A percentile compares a stretch with the other conserved stretches of the same genome.
Conservation (phyloP, 2,888 invertebrate genomes). For the Fabriciana adippe region DNA sequence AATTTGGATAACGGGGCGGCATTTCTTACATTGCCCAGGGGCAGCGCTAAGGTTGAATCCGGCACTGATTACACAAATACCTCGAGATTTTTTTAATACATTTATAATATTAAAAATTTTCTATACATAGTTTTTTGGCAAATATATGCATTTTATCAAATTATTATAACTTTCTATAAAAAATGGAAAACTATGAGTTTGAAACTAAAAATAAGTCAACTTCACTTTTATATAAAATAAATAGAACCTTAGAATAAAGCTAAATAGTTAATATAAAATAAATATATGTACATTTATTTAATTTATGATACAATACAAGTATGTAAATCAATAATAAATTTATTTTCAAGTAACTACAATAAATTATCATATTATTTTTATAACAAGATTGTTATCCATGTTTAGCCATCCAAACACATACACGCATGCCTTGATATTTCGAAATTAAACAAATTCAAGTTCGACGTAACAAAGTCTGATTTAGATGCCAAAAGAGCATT, state of each 20-base stretch:
- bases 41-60: too few relatives aligned
- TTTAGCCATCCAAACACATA: conserved; percentile 22
- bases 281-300: neutral
- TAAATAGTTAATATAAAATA: neutral
- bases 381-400: conserved; percentile 1
- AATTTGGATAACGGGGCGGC: too few relatives aligned
- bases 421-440: conserved; percentile 22
- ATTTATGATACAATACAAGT: neutral
- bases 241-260: neutral
- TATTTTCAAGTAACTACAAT: neutral
- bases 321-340: conserved; percentile 7
- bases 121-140: too few relatives aligned
- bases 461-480: conserved; percentile 14
- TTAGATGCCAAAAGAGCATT: conserved; percentile 9
- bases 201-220: too few relatives aligned
- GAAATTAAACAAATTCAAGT: conserved; percentile 20
- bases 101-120: too few relatives aligned
- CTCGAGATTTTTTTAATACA: too few relatives aligned
- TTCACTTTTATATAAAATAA: neutral
- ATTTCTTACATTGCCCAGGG: too few relatives aligned
- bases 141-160: too few relatives aligned
- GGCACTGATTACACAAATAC: too few relatives aligned
- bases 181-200: too few relatives aligned
- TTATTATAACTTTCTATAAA: too few relatives aligned
- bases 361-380: conserved; percentile 6